phyloP scores from a whole-genome alignment of 2,888 invertebrate species.

The Ormyrus pomaceus region DNA sequence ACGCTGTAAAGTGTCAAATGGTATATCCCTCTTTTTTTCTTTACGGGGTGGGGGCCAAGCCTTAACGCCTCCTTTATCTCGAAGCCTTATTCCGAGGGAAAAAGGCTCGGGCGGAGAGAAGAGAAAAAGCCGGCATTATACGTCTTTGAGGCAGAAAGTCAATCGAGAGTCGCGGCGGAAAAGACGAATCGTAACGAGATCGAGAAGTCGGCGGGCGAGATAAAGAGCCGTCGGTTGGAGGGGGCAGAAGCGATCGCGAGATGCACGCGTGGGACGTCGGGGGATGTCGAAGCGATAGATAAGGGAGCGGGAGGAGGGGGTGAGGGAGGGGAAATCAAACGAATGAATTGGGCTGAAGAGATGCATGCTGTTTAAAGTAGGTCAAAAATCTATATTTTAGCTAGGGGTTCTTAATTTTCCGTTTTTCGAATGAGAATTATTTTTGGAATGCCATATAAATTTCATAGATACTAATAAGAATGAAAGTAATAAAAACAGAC shows the following conservation, averaged over 20 bases:
- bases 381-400: too few species aligned
- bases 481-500: too few species aligned
- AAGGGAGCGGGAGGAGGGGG: neutral
- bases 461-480: too few species aligned
- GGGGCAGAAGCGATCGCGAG: slow-evolving; percentile 11
- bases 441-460: too few species aligned
- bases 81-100: slow-evolving; percentile 26
- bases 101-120: slow-evolving; percentile 10
- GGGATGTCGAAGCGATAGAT: slow-evolving; percentile 14
- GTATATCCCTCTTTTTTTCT: too few species aligned
- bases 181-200: slow-evolving; percentile 39
- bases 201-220: slow-evolving; percentile 2
- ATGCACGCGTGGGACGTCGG: neutral
- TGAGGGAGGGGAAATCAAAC: neutral
- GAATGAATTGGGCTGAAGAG: neutral
- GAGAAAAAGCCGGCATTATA: too few species aligned
- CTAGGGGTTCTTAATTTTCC: too few species aligned
- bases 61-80: slow-evolving; percentile 39
- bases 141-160: slow-evolving; percentile 32
- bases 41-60: too few species aligned
- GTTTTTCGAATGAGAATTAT: too few species aligned
- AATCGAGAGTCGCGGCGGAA: slow-evolving; percentile 23
- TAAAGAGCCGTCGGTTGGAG: slow-evolving; percentile 2
- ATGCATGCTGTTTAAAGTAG: neutral
- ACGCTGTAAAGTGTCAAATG: too few species aligned